These are phyloP conservation scores for Dryococelus australis DNA, from an alignment of 2,888 invertebrate species.

Conservation along the genomic window DNA sequence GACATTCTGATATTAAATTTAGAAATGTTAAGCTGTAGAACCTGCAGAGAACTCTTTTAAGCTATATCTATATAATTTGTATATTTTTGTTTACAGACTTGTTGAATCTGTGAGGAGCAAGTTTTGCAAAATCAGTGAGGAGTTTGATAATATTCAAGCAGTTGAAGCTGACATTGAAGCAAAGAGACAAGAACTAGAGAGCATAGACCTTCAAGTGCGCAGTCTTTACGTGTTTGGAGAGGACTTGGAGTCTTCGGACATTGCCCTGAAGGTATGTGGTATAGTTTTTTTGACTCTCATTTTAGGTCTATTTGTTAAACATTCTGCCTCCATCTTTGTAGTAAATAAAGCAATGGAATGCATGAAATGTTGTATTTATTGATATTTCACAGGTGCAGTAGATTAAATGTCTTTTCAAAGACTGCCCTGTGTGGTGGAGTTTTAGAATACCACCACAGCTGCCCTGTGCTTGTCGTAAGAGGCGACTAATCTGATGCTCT, in stretches of 20 bases:
- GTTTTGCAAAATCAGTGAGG: conserved; percentile 75
- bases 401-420: too few relatives aligned
- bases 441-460: too few relatives aligned
- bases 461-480: too few relatives aligned
- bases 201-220: conserved; percentile 64
- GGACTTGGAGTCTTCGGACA: conserved; percentile 70
- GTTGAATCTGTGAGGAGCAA: conserved; percentile 79
- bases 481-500: too few relatives aligned
- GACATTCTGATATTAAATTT: too few relatives aligned
- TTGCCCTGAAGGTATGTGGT: conserved; percentile 61
- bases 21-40: too few relatives aligned
- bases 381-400: too few relatives aligned
- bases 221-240: conserved; percentile 81
- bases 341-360: background rate
- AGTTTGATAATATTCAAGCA: conserved; percentile 78
- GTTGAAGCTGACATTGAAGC: conserved; percentile 74
- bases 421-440: too few relatives aligned
- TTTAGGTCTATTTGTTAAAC: background rate
- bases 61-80: too few relatives aligned
- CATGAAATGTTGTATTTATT: too few relatives aligned
- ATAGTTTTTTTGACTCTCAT: background rate
- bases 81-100: conserved; percentile 68
- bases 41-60: too few relatives aligned
- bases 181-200: conserved; percentile 70
- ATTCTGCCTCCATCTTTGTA: background rate